A percentile compares a stretch with the other conserved stretches of the same genome.
These are phyloP conservation scores for Drosophila pseudotalamancana DNA, from an alignment of 2,888 invertebrate genomes.

Conservation along the genomic window DNA sequence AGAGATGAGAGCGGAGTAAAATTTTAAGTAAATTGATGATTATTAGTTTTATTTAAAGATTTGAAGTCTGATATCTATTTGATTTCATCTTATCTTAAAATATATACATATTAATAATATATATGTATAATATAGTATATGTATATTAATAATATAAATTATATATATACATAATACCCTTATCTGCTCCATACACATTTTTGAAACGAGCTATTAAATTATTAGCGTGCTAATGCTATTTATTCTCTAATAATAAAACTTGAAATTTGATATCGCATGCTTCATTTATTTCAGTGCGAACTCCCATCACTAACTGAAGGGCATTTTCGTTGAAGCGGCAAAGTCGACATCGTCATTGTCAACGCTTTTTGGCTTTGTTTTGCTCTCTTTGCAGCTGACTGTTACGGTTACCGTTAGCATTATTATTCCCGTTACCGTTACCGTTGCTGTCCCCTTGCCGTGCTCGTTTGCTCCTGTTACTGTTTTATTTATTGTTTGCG, in stretches of 20 bases:
- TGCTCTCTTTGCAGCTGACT: constrained; percentile 36
- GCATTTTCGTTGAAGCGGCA: constrained; percentile 11
- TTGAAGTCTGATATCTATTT: too few relatives aligned
- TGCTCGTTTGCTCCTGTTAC: constrained; percentile 52
- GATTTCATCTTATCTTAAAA: too few relatives aligned
- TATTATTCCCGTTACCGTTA: constrained; percentile 1
- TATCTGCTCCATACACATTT: too few relatives aligned
- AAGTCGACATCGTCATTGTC: constrained; percentile 44
- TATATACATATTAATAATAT: not conserved
- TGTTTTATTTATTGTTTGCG: constrained; percentile 78
- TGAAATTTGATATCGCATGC: not conserved
- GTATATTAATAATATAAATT: too few relatives aligned
- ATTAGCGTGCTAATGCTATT: too few relatives aligned
- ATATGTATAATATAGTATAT: too few relatives aligned
- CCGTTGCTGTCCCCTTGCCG: constrained; percentile 1
- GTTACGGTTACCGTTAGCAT: constrained; percentile 19
- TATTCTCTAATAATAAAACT: too few relatives aligned
- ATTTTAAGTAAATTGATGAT: not conserved
- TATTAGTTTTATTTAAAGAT: not conserved
- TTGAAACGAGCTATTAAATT: too few relatives aligned
- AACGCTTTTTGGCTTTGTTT: constrained; percentile 49
- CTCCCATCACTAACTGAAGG: constrained; percentile 32
- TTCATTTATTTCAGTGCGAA: not conserved
- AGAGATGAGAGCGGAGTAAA: constrained; percentile 28
- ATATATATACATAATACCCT: too few relatives aligned